These are phyloP conservation scores for Sakesphorus luctuosus DNA, from an alignment of 2,113 vertebrate species.

Conservation along the genomic window DNA sequence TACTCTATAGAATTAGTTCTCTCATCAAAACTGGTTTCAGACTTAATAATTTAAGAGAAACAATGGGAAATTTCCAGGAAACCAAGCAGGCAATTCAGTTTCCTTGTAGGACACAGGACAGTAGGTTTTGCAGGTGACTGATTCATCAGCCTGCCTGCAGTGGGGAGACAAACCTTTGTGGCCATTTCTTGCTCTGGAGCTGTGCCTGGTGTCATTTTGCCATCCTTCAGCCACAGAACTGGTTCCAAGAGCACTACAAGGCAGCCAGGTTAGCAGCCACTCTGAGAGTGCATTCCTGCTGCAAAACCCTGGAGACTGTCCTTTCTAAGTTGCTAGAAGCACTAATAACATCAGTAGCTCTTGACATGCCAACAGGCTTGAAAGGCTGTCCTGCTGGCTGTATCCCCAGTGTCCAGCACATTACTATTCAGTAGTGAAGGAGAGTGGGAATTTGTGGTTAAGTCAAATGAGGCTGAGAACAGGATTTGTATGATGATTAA, in stretches of 20 bases:
- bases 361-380: not conserved
- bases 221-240: not conserved
- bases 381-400: conserved; percentile 8
- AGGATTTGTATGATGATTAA: conserved; percentile 23
- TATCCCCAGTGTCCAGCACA: not conserved
- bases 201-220: not conserved
- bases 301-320: not conserved
- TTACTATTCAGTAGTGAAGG: not conserved
- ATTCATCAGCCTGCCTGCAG: not conserved
- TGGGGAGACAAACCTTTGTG: not conserved
- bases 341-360: not conserved
- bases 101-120: fast-evolving
- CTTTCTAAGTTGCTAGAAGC: conserved; percentile 1
- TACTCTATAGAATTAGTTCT: not conserved
- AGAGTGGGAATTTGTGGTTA: not conserved
- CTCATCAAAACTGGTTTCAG: not conserved
- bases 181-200: not conserved
- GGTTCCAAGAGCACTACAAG: not conserved
- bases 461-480: not conserved
- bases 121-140: not conserved
- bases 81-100: not conserved
- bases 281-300: not conserved
- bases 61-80: not conserved
- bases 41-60: not conserved
- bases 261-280: not conserved